phyloP scores from a whole-genome alignment of 2,888 invertebrate species.

The Leptopilina myrica region DNA sequence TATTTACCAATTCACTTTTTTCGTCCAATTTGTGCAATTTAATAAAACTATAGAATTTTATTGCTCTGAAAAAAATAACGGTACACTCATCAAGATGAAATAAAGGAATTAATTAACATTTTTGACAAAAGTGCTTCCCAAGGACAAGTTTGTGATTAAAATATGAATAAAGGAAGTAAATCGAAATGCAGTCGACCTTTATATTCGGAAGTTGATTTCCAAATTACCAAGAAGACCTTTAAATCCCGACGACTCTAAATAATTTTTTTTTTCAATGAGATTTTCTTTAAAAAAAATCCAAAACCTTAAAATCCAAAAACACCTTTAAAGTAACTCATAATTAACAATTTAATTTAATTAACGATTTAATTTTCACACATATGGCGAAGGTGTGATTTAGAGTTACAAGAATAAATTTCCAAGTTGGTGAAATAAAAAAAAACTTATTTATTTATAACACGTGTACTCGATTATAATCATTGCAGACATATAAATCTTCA shows the following conservation, averaged over 20 bases:
- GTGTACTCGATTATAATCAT: background rate
- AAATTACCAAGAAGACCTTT: slow-evolving; percentile 4
- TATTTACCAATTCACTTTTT: no score
- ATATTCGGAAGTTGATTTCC: slow-evolving; percentile 8
- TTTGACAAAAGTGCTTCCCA: background rate
- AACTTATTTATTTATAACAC: slow-evolving; percentile 8
- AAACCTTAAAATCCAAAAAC: background rate
- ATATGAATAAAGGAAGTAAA: slow-evolving; percentile 1
- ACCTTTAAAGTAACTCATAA: no score
- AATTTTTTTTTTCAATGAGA: no score
- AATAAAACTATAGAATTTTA: no score
- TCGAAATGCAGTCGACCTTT: slow-evolving; percentile 7
- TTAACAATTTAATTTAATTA: no score
- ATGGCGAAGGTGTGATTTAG: background rate
- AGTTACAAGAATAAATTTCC: background rate
- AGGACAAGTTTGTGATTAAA: background rate
- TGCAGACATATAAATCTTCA: slow-evolving; percentile 5
- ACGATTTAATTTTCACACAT: background rate
- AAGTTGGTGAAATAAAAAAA: background rate
- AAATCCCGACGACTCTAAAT: background rate
- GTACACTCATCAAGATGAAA: background rate
- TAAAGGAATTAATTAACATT: background rate
- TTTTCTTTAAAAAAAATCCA: no score
- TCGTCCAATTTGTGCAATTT: no score
- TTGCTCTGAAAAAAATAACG: background rate